Percentiles rank a stretch among this genome's conserved stretches.
Evolutionary conservation across 2,113 vertebrate genomes (phyloP).

Genomic region (Brachypteracias leptosomus): DNA sequence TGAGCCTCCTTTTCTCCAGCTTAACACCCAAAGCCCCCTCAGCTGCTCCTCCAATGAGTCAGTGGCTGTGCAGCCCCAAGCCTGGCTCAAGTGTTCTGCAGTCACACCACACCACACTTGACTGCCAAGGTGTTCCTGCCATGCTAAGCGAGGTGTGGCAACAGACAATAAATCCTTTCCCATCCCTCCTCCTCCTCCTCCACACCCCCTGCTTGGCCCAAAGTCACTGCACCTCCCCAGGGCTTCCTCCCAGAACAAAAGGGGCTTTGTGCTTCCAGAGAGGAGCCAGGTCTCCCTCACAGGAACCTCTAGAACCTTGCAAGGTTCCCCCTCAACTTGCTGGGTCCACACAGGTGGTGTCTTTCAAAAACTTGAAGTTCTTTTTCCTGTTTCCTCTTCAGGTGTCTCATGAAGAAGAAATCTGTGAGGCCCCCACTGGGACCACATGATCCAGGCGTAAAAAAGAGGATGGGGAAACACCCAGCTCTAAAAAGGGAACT

Average conservation of each 20-base stretch:
- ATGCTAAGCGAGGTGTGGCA: background rate
- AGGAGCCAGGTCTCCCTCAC: background rate
- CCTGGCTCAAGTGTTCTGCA: background rate
- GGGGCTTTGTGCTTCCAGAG: background rate
- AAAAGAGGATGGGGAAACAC: background rate
- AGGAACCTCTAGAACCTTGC: background rate
- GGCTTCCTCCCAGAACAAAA: background rate
- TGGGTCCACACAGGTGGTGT: no score
- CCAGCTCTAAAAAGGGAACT: background rate
- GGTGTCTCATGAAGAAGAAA: background rate
- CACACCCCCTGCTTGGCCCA: background rate
- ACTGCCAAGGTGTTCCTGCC: background rate
- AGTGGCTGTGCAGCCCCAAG: background rate
- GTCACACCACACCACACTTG: fast-evolving
- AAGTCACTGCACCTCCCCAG: background rate
- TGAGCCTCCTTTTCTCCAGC: background rate
- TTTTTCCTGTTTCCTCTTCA: background rate
- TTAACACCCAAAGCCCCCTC: background rate
- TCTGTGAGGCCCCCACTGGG: background rate
- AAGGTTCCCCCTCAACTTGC: background rate
- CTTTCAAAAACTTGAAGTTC: background rate
- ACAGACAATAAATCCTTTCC: background rate
- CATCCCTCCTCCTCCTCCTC: background rate
- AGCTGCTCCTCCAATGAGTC: background rate
- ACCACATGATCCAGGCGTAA: background rate